Base-by-base conservation (phyloP, 1,140 invertebrate genomes). In the Danaus plexippus region DNA sequence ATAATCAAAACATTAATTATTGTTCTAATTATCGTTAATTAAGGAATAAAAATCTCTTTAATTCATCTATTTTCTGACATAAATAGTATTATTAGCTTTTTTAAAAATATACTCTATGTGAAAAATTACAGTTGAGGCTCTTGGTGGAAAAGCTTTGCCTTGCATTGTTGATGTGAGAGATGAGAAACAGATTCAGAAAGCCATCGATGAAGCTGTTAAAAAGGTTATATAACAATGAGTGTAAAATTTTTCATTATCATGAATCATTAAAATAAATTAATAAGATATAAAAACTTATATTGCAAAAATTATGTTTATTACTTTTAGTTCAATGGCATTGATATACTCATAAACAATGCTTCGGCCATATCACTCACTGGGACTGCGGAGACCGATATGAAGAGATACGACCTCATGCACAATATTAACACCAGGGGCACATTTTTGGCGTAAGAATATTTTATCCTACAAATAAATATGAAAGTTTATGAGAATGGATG, bases 281-380 rank as follows among this genome's bases (percentile, higher is more conserved):
- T 15, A 2, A 15, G 18, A 10, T 11, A 10, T 13, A 18, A 12
- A 40, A 40, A 47, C 3, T 13, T 32, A 5, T 46, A 22, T 45
- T n/a, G 11, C 42, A 9, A 32, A 2, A 42, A 44, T 47, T 53
- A 9, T 61, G 10, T 64, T 52, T 55, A 11, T 53, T 59, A 52
- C 84, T 84, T 15, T 54, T 63, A 88, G 77, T 99, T 99, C 89
- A 98, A 98, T 49, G 96, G 97, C 5, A 98, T 99, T 73, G 98
- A 99, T 79, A 95, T 99, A 64, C 70, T 97, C 8, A 88, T 99
- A 5, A 99, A 99, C 82, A 99, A 99, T 90, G 97, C 97, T 0
- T 98, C 96, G 73, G 98, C 98, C 11, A 99, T 99, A 69, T 94
- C 92, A 13, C 88, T 99, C 13, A 97, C 97, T 0, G 90, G 89